A percentile compares a stretch with the other conserved stretches of the same genome.
Evolutionary conservation across 2,888 invertebrate genomes (phyloP).

Genomic region (Trissolcus brochymenae): DNA sequence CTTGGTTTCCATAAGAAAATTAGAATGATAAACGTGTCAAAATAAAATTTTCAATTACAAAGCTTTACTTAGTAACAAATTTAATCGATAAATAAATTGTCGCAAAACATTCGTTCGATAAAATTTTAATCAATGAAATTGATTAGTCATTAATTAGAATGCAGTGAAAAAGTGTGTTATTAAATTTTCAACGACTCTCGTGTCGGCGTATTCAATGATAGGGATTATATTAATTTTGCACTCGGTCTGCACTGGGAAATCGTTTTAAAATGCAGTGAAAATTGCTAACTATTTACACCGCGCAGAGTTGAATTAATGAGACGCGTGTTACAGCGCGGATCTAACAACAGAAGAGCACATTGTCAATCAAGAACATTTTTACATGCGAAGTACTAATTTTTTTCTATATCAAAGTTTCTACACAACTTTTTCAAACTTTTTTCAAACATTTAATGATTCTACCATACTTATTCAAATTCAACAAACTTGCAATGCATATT

Average conservation of each 20-base stretch:
- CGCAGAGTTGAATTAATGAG: slow-evolving; percentile 46
- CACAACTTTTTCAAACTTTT: slow-evolving; percentile 7
- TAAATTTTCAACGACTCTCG: slow-evolving; percentile 5
- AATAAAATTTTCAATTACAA: too few relatives aligned
- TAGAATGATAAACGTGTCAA: too few relatives aligned
- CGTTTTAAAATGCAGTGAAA: slow-evolving; percentile 43
- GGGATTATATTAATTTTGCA: slow-evolving; percentile 26
- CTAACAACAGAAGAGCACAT: slow-evolving; percentile 42
- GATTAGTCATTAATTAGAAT: slow-evolving; percentile 14
- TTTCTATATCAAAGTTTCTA: slow-evolving; percentile 14
- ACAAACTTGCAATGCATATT: too few relatives aligned
- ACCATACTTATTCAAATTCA: too few relatives aligned
- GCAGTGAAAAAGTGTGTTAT: not conserved
- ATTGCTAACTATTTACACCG: slow-evolving; percentile 34
- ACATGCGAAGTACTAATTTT: not conserved
- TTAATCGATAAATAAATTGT: too few relatives aligned
- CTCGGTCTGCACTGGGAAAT: slow-evolving; percentile 11
- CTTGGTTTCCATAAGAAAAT: too few relatives aligned
- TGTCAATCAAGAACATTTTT: slow-evolving; percentile 30
- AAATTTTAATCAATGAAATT: slow-evolving; percentile 4
- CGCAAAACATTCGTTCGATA: not conserved
- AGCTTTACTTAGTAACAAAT: too few relatives aligned
- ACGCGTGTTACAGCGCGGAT: slow-evolving; percentile 47
- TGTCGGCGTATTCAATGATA: not conserved
- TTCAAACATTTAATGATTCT: too few relatives aligned